Percentiles rank a stretch among this genome's conserved stretches.
These are phyloP conservation scores for Sympetrum striolatum DNA, from an alignment of 2,888 invertebrate genomes.

Conservation along the genomic window DNA sequence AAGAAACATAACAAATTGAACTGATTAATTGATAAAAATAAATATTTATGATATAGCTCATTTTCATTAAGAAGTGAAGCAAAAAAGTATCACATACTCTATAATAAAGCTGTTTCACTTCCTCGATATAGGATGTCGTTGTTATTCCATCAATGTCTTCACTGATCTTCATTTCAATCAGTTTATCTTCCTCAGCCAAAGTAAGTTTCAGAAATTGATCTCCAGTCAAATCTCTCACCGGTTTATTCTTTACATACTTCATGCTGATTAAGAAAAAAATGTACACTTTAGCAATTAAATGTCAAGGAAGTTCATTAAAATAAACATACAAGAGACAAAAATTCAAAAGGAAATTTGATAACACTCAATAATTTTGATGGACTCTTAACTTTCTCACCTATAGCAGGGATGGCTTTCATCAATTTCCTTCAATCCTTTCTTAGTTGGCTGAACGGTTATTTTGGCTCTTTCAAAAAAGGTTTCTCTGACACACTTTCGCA, in stretches of 20 bases:
- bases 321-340: not conserved
- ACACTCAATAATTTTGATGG: not conserved
- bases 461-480: conserved; percentile 89
- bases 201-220: conserved; percentile 88
- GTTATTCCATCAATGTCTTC: conserved; percentile 83
- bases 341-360: not conserved
- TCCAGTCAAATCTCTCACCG: conserved; percentile 83
- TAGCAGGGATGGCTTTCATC: conserved; percentile 93
- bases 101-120: conserved; percentile 85
- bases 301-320: not conserved
- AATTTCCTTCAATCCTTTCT: conserved; percentile 90
- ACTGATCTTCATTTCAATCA: conserved; percentile 75
- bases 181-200: conserved; percentile 82
- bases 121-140: conserved; percentile 80
- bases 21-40: no score
- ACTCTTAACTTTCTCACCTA: conserved; percentile 58
- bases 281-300: not conserved
- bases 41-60: no score
- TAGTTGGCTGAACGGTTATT: conserved; percentile 81
- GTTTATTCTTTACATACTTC: conserved; percentile 93
- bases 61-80: no score
- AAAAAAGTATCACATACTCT: conserved; percentile 64
- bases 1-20: not conserved
- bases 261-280: conserved; percentile 62
- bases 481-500: conserved; percentile 84